Evolutionary conservation across 2,888 invertebrate genomes (phyloP).

Genomic region (Machimus rusticus): DNA sequence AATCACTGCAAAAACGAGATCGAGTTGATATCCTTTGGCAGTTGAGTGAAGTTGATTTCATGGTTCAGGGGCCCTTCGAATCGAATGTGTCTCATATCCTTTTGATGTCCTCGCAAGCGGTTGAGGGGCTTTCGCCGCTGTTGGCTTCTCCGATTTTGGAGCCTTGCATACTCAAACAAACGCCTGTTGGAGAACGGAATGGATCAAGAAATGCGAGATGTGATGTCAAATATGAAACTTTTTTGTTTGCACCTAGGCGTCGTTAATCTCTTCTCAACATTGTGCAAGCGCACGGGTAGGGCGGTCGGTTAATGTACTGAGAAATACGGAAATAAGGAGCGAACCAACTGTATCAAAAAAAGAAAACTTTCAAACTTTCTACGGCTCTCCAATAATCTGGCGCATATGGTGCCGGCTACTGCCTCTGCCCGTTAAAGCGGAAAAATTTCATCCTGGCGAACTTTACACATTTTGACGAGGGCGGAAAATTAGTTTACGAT

Average conservation of each 20-base stretch:
- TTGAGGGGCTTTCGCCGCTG: background rate
- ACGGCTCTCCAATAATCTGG: background rate
- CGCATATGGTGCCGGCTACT: constrained; percentile 4
- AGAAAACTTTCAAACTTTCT: background rate
- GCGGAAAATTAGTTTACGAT: constrained; percentile 19
- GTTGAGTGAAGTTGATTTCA: constrained; percentile 29
- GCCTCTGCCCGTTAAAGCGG: constrained; percentile 4
- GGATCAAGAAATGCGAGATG: background rate
- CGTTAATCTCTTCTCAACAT: background rate
- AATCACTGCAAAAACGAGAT: background rate
- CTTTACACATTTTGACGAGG: background rate
- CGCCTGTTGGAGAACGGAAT: background rate
- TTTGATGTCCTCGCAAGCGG: background rate
- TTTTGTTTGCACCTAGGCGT: background rate
- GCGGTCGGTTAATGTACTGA: background rate
- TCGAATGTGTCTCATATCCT: constrained; percentile 25
- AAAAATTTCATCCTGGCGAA: background rate
- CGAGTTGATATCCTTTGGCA: constrained; percentile 7
- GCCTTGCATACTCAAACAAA: background rate
- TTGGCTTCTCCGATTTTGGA: background rate
- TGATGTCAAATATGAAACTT: background rate
- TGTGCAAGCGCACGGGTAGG: background rate
- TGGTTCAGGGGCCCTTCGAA: constrained; percentile 4
- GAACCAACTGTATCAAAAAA: background rate
- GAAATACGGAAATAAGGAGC: background rate